Evolutionary conservation across 2,797 vertebrate species (phyloP).

Genomic region (Syngnathus acus): DNA sequence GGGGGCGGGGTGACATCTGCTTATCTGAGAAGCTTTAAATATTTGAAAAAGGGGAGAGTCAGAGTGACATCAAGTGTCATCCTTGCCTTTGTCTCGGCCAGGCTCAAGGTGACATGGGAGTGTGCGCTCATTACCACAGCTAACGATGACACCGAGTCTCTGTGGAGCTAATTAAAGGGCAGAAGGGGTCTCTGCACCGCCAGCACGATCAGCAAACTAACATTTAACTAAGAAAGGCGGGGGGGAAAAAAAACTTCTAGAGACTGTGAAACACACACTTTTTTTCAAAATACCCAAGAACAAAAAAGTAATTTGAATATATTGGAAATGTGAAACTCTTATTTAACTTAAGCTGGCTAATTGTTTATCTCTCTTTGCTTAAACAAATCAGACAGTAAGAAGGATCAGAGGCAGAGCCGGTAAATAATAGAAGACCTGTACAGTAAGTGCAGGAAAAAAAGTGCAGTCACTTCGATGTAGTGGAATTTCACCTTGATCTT

Average conservation of each 20-base stretch:
- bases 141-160: constrained; percentile 60
- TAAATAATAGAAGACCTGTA: constrained; percentile 35
- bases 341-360: neutral
- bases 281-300: no score
- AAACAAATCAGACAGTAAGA: neutral
- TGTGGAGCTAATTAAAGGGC: constrained; percentile 60
- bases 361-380: neutral
- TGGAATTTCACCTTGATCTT: constrained; percentile 45
- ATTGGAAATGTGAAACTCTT: no score
- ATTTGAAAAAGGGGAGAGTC: constrained; percentile 24
- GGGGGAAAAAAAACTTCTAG: constrained; percentile 12
- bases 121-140: constrained; percentile 51
- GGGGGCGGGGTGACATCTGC: constrained; percentile 25
- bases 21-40: constrained; percentile 21
- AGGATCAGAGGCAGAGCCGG: constrained; percentile 2
- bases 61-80: constrained; percentile 54
- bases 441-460: constrained; percentile 16
- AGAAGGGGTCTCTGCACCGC: constrained; percentile 51
- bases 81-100: constrained; percentile 55
- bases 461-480: constrained; percentile 33
- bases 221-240: constrained; percentile 41
- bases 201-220: constrained; percentile 57
- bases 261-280: constrained; percentile 33
- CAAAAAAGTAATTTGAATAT: no score
- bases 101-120: constrained; percentile 67